Base-by-base conservation (phyloP, 2,797 vertebrate species). In the Onychomys torridus region DNA sequence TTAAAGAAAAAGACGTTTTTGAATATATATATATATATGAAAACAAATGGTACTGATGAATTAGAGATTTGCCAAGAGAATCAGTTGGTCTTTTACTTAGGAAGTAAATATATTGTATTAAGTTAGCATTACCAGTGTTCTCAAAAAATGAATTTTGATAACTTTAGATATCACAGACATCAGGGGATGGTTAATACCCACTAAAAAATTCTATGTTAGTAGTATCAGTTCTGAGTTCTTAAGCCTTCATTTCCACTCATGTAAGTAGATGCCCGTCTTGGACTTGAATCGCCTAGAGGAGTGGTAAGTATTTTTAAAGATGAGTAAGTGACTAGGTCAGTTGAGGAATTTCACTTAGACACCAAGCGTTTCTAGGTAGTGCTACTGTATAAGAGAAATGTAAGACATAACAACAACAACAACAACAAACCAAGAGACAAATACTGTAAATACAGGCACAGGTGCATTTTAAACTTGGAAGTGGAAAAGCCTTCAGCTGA, bases 261-360 rank as follows among this genome's bases (percentile, higher is more conserved):
- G 52, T 85, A 85, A 81, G n/a, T 25, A 91, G 61, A 81, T 92
- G 25, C n/a, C n/a, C 79, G 0, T 49, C 2, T 13, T 95, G 78
- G 75, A 46, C 19, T 85, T 90, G 79, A 95, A 40, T 84, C 90
- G 34, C 61, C 23, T 29, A 9, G n/a, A 76, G 29, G 34, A 10
- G 7, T 75, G 9, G 21, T 92, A 84, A 94, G 55, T 96, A 84
- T 49, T 94, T 92, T 95, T 75, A 65, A 95, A 94, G 81, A 75
- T 84, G 67, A 11, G 3, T 49, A 59, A 94, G 11, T 87, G 21
- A 49, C 0, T 88, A 77, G 67, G 16, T 89, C 19, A 92, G 2
- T 65, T 89, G 29, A 69, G 9, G 55, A 91, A 32, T 95, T 32
- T n/a, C 21, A 86, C 10, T 91, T 5, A 75, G 5, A 27, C 37